Evolutionary conservation across 2,888 invertebrate genomes (phyloP).

Genomic region (Caenorhabditis sinica): DNA sequence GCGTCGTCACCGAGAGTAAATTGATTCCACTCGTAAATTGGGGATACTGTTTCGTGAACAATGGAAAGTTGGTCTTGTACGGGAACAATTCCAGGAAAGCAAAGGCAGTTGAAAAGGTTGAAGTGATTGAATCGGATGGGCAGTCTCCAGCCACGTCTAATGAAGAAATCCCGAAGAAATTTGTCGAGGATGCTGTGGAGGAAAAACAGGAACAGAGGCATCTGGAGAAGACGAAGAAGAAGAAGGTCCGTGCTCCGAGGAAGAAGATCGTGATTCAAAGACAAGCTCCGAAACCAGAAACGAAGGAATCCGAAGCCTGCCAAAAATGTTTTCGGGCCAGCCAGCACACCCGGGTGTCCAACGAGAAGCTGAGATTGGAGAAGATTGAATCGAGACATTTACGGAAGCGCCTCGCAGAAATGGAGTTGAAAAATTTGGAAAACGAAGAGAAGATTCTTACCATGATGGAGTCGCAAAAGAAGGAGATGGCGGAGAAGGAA

Average conservation of each 20-base stretch:
- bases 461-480: not conserved
- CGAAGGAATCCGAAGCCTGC: slow-evolving; percentile 14
- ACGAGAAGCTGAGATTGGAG: not conserved
- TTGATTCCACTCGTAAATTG: not conserved
- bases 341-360: not conserved
- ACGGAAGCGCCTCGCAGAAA: not conserved
- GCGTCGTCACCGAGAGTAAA: not conserved
- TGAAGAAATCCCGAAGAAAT: not conserved
- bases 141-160: too few species aligned
- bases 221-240: not conserved
- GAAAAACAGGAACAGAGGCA: not conserved
- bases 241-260: not conserved
- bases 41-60: not conserved
- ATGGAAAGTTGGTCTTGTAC: too few species aligned
- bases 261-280: not conserved
- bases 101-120: too few species aligned
- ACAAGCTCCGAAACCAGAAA: not conserved
- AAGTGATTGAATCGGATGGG: too few species aligned
- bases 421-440: not conserved
- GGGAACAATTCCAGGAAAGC: too few species aligned
- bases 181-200: not conserved
- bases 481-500: not conserved
- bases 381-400: slow-evolving; percentile 4
- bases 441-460: slow-evolving; percentile 2
- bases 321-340: slow-evolving; percentile 16